phyloP scores from a whole-genome alignment of 2,113 vertebrate species.

The Clarias magur region DNA sequence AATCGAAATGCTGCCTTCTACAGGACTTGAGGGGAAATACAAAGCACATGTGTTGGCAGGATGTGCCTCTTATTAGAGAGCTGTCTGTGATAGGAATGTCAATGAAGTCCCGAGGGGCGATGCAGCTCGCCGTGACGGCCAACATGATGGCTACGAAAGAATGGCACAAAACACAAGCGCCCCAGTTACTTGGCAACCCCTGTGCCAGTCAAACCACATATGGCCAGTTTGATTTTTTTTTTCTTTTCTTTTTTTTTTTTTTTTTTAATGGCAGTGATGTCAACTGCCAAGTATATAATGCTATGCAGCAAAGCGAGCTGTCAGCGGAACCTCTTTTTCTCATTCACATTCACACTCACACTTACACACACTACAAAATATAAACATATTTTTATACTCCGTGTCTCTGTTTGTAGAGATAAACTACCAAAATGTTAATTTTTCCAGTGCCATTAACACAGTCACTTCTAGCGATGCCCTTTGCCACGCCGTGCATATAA shows the following conservation, averaged over 20 bases:
- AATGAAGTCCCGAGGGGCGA: slow-evolving; percentile 43
- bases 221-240: neutral
- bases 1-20: slow-evolving; percentile 19
- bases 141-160: slow-evolving; percentile 29
- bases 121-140: slow-evolving; percentile 3
- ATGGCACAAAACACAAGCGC: slow-evolving; percentile 36
- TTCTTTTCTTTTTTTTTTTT: neutral
- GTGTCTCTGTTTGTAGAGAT: neutral
- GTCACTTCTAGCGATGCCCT: neutral
- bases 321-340: neutral
- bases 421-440: neutral
- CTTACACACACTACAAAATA: neutral
- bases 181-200: slow-evolving; percentile 49
- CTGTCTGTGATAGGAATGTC: slow-evolving; percentile 41
- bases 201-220: slow-evolving; percentile 19
- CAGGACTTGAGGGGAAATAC: neutral
- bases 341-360: neutral
- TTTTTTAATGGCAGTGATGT: slow-evolving; percentile 31
- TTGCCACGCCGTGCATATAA: slow-evolving; percentile 1
- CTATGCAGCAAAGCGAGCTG: slow-evolving; percentile 15
- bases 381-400: slow-evolving; percentile 9
- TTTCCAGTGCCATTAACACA: slow-evolving; percentile 17
- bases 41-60: slow-evolving; percentile 1
- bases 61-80: slow-evolving; percentile 2
- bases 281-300: slow-evolving; percentile 16